Base-by-base conservation (phyloP, 2,888 invertebrate genomes). In the Amaurobius ferox region DNA sequence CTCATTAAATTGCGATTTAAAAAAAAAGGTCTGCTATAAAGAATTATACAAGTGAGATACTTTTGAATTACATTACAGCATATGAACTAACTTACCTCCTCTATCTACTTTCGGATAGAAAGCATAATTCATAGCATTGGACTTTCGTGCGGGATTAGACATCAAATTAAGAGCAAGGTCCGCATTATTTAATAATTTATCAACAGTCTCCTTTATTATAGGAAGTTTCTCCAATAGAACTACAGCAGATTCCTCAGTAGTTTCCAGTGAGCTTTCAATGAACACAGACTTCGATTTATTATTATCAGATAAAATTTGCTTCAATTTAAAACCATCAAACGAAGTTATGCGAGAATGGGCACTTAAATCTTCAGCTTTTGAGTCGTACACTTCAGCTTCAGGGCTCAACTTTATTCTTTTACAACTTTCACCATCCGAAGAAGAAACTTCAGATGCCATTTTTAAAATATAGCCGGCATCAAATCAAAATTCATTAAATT, bases 211-310 rank as follows among this genome's bases (percentile, higher is more conserved):
- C 88, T 94, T 94, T 48, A 94, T 93, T 91, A 97, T 96, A 62
- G 95, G 94, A 90, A 94, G 94, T 91, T 97, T 97, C 90, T 97
- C 96, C 55, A 97, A 92, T 88, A 96, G 91, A 79, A 97, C 92
- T 88, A 97, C 92, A 23, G 95, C 96, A 48, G 77, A 72, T 19
- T 67, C 35, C 1, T 70, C 71, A 19, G 23, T 64, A n/a, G 39
- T 48, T 30, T 78, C 80, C 44, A 88, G 81, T 13, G 26, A 11
- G 11, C 87, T 85, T 68, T 88, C 87, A 44, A 79, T 32, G 76
- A 86, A 89, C 44, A 77, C 44, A 13, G 83, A 79, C 64, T 89
- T 89, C 0, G 87, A 79, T 19, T 61, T 23, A 6, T 55, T 48
- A 61, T 88, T 87, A 55, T 89, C 88, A 29, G 81, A 89, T 35